Evolutionary conservation across 1,140 invertebrate genomes (phyloP).

Genomic region (Stenopsyche tienmushanensis): DNA sequence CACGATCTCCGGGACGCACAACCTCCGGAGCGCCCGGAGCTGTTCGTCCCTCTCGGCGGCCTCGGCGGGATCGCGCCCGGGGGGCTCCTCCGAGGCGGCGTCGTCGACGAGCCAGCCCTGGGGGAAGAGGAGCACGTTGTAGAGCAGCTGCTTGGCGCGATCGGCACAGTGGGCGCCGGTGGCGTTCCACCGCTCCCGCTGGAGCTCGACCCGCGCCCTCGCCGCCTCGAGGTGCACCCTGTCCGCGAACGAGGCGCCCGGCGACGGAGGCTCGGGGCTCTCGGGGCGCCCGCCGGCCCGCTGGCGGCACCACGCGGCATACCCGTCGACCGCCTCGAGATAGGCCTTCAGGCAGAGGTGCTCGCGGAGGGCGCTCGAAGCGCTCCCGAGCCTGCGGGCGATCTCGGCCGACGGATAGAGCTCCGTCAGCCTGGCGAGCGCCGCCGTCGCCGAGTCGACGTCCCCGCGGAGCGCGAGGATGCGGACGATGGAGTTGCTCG

Average conservation of each 20-base stretch:
- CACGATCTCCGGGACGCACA: slow-evolving; percentile 82
- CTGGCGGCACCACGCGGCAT: slow-evolving; percentile 85
- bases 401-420: slow-evolving; percentile 48
- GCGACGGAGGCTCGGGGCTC: slow-evolving; percentile 58
- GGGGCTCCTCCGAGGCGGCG: slow-evolving; percentile 47
- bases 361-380: slow-evolving; percentile 66
- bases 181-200: slow-evolving; percentile 74
- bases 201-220: slow-evolving; percentile 72
- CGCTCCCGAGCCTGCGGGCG: slow-evolving; percentile 46
- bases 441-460: slow-evolving; percentile 51
- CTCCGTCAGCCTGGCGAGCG: slow-evolving; percentile 58
- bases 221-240: slow-evolving; percentile 85
- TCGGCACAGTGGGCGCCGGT: slow-evolving; percentile 49
- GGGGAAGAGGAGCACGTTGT: slow-evolving; percentile 87
- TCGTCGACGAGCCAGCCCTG: slow-evolving; percentile 87
- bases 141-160: slow-evolving; percentile 73
- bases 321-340: slow-evolving; percentile 81
- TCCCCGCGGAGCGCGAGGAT: slow-evolving; percentile 64
- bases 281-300: slow-evolving; percentile 77
- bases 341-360: slow-evolving; percentile 78
- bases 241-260: slow-evolving; percentile 77
- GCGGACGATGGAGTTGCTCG: slow-evolving; percentile 87
- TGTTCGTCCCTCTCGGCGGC: slow-evolving; percentile 60
- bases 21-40: slow-evolving; percentile 71
- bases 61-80: slow-evolving; percentile 53